Evolutionary conservation across 2,888 invertebrate genomes (phyloP).

Genomic region (Biston stratarius): DNA sequence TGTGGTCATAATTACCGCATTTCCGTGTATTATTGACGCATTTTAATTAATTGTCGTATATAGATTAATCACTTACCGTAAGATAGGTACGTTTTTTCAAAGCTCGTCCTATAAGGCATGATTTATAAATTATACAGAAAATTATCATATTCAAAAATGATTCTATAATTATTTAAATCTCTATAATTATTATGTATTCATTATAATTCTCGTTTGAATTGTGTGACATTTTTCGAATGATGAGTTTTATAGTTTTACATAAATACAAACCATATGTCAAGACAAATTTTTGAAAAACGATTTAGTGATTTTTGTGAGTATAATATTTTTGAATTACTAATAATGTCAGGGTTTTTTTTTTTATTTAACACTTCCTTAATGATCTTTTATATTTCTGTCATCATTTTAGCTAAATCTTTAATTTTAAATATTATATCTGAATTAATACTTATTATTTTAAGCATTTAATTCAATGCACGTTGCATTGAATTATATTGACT

Average conservation of each 20-base stretch:
- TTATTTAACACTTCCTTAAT: background rate
- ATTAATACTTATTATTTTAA: no score
- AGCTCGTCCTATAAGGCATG: no score
- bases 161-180: background rate
- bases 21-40: no score
- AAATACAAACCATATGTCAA: constrained; percentile 1
- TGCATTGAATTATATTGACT: no score
- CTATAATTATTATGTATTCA: background rate
- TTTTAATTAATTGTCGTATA: no score
- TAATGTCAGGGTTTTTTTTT: constrained; percentile 17
- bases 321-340: constrained; percentile 1
- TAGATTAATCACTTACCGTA: no score
- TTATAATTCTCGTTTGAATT: constrained; percentile 3
- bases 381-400: background rate
- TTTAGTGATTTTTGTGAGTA: background rate
- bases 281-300: constrained; percentile 4
- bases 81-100: no score
- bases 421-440: no score
- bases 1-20: no score
- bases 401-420: background rate
- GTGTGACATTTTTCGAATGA: background rate
- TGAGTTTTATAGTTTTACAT: constrained; percentile 1
- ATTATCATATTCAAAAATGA: background rate
- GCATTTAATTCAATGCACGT: no score
- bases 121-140: no score